Conservation (phyloP, 2,797 vertebrate genomes). For the Rhodeus uyekii region DNA sequence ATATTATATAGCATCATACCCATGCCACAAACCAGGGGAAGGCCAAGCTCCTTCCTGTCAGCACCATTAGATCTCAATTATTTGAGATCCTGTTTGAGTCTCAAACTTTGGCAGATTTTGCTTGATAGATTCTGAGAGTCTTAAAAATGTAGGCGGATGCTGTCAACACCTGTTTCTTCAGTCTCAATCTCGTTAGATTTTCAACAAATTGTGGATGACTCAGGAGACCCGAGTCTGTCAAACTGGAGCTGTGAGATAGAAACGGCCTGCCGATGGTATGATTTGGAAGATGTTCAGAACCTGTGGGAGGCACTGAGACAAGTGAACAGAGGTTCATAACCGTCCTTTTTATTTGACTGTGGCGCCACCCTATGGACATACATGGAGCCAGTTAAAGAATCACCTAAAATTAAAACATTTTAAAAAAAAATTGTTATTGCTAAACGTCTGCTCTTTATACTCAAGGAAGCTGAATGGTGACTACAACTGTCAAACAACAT, state of each 20-base stretch:
- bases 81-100: not conserved
- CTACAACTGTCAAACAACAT: not conserved
- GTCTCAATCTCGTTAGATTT: slow-evolving; percentile 27
- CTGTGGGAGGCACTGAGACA: slow-evolving; percentile 10
- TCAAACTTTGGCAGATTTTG: not conserved
- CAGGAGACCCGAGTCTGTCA: slow-evolving; percentile 15
- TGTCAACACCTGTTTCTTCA: slow-evolving; percentile 16
- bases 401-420: not conserved
- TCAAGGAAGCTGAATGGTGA: not conserved
- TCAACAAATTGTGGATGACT: slow-evolving; percentile 38
- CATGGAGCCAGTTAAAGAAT: not conserved
- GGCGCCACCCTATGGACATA: slow-evolving; percentile 42
- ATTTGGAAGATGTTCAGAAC: slow-evolving; percentile 28
- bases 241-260: slow-evolving; percentile 27
- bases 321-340: not conserved
- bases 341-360: slow-evolving; percentile 20
- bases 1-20: no score
- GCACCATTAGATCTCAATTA: not conserved
- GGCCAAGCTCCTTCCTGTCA: not conserved
- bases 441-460: not conserved
- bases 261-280: slow-evolving; percentile 24
- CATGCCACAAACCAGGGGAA: not conserved
- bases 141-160: not conserved
- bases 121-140: not conserved
- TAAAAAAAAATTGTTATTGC: no score